These are phyloP conservation scores for Serilophus lunatus DNA, from an alignment of 2,113 vertebrate species.

Conservation along the genomic window DNA sequence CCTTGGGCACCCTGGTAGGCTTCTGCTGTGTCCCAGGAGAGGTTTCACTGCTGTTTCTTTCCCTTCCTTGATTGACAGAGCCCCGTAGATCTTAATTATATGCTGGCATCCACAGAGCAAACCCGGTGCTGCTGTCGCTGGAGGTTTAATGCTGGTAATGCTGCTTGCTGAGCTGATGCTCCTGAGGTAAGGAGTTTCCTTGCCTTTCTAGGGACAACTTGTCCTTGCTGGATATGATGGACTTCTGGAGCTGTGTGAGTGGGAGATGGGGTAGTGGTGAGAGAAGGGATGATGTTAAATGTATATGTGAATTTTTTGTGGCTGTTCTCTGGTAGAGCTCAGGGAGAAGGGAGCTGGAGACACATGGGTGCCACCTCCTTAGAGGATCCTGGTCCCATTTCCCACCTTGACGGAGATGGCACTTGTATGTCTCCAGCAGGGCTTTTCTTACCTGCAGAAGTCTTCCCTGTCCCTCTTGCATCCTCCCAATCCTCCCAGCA, in stretches of 20 bases:
- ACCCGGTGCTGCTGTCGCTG: neutral
- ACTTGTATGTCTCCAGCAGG: neutral
- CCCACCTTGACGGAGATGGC: neutral
- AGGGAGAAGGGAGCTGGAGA: neutral
- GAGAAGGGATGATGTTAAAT: neutral
- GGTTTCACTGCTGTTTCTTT: neutral
- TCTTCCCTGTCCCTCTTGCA: rapidly evolving
- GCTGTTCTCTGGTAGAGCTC: neutral
- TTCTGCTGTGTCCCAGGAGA: neutral
- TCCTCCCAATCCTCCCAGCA: neutral
- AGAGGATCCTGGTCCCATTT: rapidly evolving
- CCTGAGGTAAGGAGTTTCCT: neutral
- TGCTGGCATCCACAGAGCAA: rapidly evolving
- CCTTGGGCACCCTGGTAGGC: neutral
- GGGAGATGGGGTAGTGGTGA: neutral
- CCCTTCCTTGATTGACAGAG: neutral
- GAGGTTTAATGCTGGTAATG: neutral
- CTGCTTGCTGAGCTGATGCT: neutral
- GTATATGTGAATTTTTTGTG: rapidly evolving
- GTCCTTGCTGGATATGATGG: rapidly evolving
- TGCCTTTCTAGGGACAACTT: neutral
- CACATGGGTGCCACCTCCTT: rapidly evolving
- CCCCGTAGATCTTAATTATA: slow-evolving; percentile 12
- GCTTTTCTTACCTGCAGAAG: neutral
- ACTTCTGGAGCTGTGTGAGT: neutral